Percentiles rank a stretch among this genome's conserved stretches.
These are phyloP conservation scores for Apostichopus japonicus DNA, from an alignment of 35 echinoderm and acorn worm genomes.

Conservation along the genomic window DNA sequence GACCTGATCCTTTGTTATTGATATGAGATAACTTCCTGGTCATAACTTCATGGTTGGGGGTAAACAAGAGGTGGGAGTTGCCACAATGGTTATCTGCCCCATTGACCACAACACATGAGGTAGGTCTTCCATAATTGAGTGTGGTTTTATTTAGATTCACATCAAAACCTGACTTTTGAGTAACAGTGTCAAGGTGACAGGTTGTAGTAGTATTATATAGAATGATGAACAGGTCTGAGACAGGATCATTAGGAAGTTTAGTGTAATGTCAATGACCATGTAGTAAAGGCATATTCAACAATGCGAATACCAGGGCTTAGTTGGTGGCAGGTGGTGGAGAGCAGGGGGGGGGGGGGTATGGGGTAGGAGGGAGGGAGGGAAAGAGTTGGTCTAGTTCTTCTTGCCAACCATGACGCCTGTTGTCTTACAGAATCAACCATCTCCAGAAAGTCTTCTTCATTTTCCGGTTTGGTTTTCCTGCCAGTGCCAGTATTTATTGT, in stretches of 20 bases:
- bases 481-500: too few relatives aligned
- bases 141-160: neutral
- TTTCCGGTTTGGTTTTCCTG: too few relatives aligned
- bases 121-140: neutral
- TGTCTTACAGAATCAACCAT: too few relatives aligned
- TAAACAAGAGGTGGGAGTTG: neutral
- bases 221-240: neutral
- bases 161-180: neutral
- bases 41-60: neutral
- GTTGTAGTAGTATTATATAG: neutral
- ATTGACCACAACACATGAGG: constrained; percentile 8
- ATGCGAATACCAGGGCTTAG: neutral
- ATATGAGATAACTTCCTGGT: constrained; percentile 13
- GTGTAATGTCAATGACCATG: neutral
- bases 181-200: neutral
- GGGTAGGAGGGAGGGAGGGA: neutral
- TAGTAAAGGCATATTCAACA: neutral
- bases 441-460: too few relatives aligned
- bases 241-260: neutral
- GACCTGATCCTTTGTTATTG: neutral
- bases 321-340: neutral
- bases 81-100: neutral
- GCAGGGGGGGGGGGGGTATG: neutral
- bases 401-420: too few relatives aligned
- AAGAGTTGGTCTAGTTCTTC: neutral